Evolutionary conservation across 2,113 vertebrate species (phyloP), one percentile per base, ranked within the genome.

Genomic region (Prochilodus magdalenae): DNA sequence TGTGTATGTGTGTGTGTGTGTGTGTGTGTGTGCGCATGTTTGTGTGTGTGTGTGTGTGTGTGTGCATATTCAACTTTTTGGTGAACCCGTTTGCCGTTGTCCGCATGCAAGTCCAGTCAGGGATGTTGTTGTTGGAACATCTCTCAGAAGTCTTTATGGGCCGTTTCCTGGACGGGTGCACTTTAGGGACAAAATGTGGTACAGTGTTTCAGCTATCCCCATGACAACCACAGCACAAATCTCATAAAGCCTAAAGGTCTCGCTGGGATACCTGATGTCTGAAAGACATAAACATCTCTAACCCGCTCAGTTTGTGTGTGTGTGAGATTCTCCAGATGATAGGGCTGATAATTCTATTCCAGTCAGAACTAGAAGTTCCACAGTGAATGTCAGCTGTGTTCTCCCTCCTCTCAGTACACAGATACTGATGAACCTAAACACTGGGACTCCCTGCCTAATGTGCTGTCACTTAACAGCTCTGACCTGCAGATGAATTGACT

Each of bases 171-270:
- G 74, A 67, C 79, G 88, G 81, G 74, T 75, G 77, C 86, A 88
- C 66, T 71, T 88, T 44, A 71, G 87, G 89, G 89, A 90, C 66
- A n/a, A 10, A 83, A 71, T 85, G 74, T 72, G 71, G 75, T 83
- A 33, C 86, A 86, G 89, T 88, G 81, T 84, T 78, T 77, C 80
- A 88, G 76, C 79, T 36, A 80, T 79, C 76, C 85, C 84, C 88
- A 89, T 84, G 83, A 73, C 81, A 80, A 81, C 80, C 57, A 13
- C 57, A 26, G 57, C 88, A 87, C 87, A 91, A 90, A 87, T 90
- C 86, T 88, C 89, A 91, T 90, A 89, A 88, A 87, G 83, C 63
- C 65, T 89, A 82, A 90, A 86, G 79, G 86, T 89, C 81, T 89
- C 75, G 5, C 81, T 85, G 89, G 84, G 84, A 88, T 85, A 78